These are phyloP conservation scores for Tachypleus tridentatus DNA, from an alignment of 1,140 invertebrate species.

Conservation along the genomic window DNA sequence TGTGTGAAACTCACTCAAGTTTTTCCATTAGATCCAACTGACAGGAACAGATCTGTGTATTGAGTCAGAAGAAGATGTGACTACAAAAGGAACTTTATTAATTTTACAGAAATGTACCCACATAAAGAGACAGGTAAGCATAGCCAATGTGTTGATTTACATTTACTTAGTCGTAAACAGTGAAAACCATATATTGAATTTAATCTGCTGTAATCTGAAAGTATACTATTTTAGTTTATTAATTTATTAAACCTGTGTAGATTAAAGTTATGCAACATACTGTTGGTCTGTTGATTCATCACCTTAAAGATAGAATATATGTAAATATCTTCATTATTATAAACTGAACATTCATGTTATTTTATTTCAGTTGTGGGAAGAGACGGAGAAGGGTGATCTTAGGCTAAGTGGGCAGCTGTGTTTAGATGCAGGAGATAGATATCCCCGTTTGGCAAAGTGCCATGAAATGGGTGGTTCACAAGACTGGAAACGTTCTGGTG, in stretches of 20 bases:
- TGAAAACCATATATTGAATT: not conserved
- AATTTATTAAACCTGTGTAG: no score
- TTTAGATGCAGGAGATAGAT: constrained; percentile 53
- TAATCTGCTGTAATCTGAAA: no score
- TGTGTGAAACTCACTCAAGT: constrained; percentile 12
- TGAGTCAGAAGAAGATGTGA: constrained; percentile 62
- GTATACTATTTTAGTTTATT: no score
- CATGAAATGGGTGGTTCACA: constrained; percentile 81
- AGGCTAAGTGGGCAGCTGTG: constrained; percentile 71
- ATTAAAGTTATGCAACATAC: no score
- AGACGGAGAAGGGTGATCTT: constrained; percentile 73
- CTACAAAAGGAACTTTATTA: constrained; percentile 58
- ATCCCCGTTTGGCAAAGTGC: constrained; percentile 69
- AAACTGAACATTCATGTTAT: no score
- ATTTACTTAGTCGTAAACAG: no score
- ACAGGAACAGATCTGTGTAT: constrained; percentile 56
- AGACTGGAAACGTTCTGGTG: constrained; percentile 66
- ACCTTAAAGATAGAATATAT: no score
- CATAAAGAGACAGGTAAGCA: constrained; percentile 49
- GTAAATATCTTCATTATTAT: no score
- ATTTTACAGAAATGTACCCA: constrained; percentile 53
- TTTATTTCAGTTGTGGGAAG: constrained; percentile 58
- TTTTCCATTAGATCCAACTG: constrained; percentile 48
- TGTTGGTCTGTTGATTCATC: no score
- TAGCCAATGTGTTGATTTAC: no score